These are phyloP conservation scores for Lottia scabra DNA, from an alignment of 2,888 invertebrate species.

Conservation along the genomic window DNA sequence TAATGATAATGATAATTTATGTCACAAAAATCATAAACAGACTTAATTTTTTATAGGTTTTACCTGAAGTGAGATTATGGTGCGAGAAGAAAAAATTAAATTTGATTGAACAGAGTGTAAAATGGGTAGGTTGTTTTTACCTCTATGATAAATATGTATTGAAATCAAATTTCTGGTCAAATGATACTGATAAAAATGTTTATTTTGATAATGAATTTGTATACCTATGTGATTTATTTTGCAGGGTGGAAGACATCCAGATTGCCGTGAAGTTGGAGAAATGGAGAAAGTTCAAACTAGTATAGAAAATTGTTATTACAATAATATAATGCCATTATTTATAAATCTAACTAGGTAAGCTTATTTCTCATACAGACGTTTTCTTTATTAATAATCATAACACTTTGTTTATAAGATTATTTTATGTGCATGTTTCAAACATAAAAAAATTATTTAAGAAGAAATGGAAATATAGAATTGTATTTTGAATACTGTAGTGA, in stretches of 20 bases:
- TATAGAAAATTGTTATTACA: conserved; percentile 61
- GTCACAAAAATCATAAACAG: too few species aligned
- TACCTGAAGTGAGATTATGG: conserved; percentile 55
- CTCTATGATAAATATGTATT: background rate
- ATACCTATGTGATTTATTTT: conserved; percentile 4
- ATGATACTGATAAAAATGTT: too few species aligned
- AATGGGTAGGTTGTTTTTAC: conserved; percentile 61
- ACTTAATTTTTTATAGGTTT: conserved; percentile 37
- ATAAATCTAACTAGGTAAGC: conserved; percentile 59
- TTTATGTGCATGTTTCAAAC: too few species aligned
- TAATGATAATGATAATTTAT: too few species aligned
- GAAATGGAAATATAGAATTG: too few species aligned
- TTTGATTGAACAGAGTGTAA: conserved; percentile 50
- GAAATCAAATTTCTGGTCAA: too few species aligned
- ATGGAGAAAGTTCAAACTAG: conserved; percentile 57
- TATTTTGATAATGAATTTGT: conserved; percentile 3
- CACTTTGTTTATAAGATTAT: too few species aligned
- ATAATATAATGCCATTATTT: conserved; percentile 60
- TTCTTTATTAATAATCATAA: too few species aligned
- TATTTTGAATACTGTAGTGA: conserved; percentile 42
- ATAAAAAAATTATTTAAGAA: too few species aligned
- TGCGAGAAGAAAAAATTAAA: conserved; percentile 53
- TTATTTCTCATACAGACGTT: background rate
- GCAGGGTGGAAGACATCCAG: conserved; percentile 57
- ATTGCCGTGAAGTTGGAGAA: conserved; percentile 49